Conservation (phyloP, 2,113 vertebrate species). For the Petroica traversi region DNA sequence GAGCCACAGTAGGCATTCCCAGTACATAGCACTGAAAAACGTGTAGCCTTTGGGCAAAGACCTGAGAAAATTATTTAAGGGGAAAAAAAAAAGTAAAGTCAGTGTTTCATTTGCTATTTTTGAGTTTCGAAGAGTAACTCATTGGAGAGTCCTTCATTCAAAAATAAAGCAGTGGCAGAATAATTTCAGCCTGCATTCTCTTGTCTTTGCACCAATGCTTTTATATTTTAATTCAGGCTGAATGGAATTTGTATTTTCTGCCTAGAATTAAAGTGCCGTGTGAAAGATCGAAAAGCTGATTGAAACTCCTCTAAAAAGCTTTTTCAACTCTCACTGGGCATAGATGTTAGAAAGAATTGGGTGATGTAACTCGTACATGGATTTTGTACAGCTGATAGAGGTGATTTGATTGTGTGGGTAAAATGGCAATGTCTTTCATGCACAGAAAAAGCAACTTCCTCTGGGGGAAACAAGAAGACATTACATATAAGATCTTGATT, state of each 20-base stretch:
- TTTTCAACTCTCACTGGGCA: neutral
- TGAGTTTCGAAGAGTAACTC: neutral
- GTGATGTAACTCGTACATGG: neutral
- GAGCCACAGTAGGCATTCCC: neutral
- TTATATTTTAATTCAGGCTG: neutral
- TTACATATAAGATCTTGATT: neutral
- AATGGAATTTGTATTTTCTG: conserved; percentile 7
- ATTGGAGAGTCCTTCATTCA: neutral
- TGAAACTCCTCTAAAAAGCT: neutral
- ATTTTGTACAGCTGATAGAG: neutral
- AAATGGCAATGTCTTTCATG: neutral
- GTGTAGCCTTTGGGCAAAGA: neutral
- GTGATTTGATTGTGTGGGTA: neutral
- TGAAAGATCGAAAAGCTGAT: neutral
- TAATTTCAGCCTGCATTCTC: neutral
- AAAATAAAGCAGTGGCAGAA: neutral
- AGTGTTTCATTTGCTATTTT: neutral
- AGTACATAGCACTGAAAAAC: neutral
- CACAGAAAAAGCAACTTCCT: neutral
- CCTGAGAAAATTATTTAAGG: neutral
- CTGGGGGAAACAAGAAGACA: neutral
- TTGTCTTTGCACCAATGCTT: neutral
- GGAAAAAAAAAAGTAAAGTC: neutral
- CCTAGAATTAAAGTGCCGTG: neutral
- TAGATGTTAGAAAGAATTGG: neutral